These are phyloP conservation scores for Bombycilla garrulus DNA, from an alignment of 2,113 vertebrate species.

Conservation along the genomic window DNA sequence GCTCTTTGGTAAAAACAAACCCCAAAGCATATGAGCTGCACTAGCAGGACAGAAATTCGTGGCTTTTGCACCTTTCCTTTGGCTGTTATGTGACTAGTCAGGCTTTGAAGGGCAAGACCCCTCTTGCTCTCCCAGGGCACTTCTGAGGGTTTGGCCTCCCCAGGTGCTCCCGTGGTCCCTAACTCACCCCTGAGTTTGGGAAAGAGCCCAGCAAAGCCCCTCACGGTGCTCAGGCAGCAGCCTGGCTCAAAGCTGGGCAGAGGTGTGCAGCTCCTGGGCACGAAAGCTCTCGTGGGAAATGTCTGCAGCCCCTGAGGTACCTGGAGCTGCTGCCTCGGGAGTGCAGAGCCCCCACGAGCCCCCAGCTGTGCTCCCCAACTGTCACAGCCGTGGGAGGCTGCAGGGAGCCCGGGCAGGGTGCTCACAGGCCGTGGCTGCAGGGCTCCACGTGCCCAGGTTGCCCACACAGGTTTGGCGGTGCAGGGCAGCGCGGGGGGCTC, in stretches of 20 bases:
- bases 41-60: neutral
- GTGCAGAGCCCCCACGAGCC: neutral
- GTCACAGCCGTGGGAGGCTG: accelerated
- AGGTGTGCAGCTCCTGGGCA: neutral
- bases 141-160: neutral
- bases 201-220: neutral
- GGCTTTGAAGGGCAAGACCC: neutral
- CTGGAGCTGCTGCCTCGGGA: neutral
- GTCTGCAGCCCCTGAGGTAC: neutral
- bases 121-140: neutral
- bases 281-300: neutral
- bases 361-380: neutral
- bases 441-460: accelerated
- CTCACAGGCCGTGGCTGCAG: neutral
- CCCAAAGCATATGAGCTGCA: neutral
- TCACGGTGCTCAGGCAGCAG: neutral
- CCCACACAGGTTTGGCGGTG: accelerated
- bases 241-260: neutral
- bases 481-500: neutral
- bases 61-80: neutral
- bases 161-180: neutral
- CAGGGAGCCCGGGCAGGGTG: neutral
- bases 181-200: neutral
- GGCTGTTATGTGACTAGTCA: neutral
- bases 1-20: neutral